A percentile compares a stretch with the other conserved stretches of the same genome.
phyloP scores from a whole-genome alignment of 2,888 invertebrate genomes.

The Cephus sareptanus region DNA sequence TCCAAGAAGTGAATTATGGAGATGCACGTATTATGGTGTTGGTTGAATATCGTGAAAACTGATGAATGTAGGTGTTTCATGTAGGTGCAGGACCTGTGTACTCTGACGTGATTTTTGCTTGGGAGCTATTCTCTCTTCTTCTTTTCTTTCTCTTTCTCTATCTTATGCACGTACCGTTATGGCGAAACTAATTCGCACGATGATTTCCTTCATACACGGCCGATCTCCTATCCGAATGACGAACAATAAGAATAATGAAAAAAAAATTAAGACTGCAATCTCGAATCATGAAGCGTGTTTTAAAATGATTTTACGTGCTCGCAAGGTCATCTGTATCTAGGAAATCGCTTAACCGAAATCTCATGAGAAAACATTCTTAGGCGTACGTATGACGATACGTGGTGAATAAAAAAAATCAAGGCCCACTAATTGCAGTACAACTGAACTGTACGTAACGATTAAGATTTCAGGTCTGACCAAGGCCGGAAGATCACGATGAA shows the following conservation, averaged over 20 bases:
- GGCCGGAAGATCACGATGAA: background rate
- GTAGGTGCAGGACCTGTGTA: background rate
- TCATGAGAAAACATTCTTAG: background rate
- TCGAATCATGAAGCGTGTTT: background rate
- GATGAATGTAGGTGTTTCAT: background rate
- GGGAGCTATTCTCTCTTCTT: background rate
- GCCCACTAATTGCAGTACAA: slow-evolving; percentile 36
- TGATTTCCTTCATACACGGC: slow-evolving; percentile 1
- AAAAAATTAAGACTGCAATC: background rate
- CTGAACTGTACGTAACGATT: slow-evolving; percentile 22
- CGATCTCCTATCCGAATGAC: slow-evolving; percentile 25
- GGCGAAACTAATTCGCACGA: background rate
- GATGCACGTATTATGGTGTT: slow-evolving; percentile 20
- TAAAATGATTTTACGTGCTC: background rate
- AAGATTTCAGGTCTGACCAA: background rate
- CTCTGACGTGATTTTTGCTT: background rate
- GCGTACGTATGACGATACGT: background rate
- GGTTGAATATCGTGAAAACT: background rate
- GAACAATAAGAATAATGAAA: background rate
- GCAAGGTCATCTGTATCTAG: background rate
- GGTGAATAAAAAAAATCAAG: slow-evolving; percentile 22
- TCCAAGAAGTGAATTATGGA: slow-evolving; percentile 48
- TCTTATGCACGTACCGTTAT: background rate
- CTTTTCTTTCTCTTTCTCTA: slow-evolving; percentile 18
- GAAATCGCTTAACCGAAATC: background rate